These are phyloP conservation scores for Diorhabda carinulata DNA, from an alignment of 1,140 invertebrate species.

Conservation along the genomic window DNA sequence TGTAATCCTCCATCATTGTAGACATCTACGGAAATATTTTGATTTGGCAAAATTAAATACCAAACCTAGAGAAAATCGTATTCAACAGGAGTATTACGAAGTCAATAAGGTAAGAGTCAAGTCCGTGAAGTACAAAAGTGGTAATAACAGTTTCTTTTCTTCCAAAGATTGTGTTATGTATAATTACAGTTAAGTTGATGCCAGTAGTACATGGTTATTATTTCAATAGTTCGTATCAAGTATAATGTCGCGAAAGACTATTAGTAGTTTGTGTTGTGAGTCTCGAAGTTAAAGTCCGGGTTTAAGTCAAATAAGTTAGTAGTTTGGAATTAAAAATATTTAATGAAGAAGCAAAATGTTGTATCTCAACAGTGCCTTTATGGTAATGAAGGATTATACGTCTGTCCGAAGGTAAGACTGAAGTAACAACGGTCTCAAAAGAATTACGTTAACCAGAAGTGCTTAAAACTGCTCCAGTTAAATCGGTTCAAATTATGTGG, in stretches of 20 bases:
- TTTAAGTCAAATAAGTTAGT: constrained; percentile 38
- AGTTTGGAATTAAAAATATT: constrained; percentile 37
- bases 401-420: constrained; percentile 40
- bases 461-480: constrained; percentile 15
- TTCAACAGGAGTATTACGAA: constrained; percentile 13
- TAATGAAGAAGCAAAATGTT: constrained; percentile 36
- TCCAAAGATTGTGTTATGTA: constrained; percentile 35
- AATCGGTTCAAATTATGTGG: neutral
- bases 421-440: constrained; percentile 36
- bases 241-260: constrained; percentile 37
- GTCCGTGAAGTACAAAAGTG: constrained; percentile 34
- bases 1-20: neutral
- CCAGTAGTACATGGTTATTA: constrained; percentile 21
- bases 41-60: neutral
- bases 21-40: neutral
- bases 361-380: constrained; percentile 37
- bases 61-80: constrained; percentile 10
- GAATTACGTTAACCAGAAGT: constrained; percentile 6
- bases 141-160: constrained; percentile 33
- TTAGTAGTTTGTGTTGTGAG: constrained; percentile 41
- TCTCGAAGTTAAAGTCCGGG: constrained; percentile 30
- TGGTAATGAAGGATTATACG: constrained; percentile 34
- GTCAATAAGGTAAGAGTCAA: constrained; percentile 37
- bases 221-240: constrained; percentile 28
- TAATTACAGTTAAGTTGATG: constrained; percentile 28